Conservation (phyloP, 2,113 vertebrate genomes). For the Murina feae region DNA sequence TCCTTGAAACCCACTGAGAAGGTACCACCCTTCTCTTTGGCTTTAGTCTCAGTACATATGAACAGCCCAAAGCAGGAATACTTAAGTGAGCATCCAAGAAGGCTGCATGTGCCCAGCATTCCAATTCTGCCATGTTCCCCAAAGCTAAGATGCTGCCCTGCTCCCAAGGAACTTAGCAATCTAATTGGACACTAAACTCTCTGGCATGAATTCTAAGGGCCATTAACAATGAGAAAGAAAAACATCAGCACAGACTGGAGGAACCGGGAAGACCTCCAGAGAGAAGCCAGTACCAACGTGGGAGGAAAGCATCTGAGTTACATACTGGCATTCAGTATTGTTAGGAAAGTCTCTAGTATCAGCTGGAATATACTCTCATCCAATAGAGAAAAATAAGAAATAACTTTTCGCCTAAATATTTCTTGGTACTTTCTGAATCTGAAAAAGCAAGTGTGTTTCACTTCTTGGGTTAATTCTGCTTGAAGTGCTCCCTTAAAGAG, state of each 20-base stretch:
- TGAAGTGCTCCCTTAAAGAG: not conserved
- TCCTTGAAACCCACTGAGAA: not conserved
- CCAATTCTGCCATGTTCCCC: not conserved
- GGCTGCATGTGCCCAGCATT: not conserved
- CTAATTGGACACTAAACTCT: not conserved
- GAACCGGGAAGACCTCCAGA: not conserved
- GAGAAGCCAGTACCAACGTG: not conserved
- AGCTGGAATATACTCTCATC: not conserved
- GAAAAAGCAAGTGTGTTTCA: not conserved
- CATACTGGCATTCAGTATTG: not conserved
- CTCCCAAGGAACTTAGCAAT: not conserved
- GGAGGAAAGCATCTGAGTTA: not conserved
- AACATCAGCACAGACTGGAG: not conserved
- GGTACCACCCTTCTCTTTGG: not conserved
- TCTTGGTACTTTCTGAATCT: not conserved
- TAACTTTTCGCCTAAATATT: constrained; percentile 36
- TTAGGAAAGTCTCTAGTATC: not conserved
- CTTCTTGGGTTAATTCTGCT: not conserved
- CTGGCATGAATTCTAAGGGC: not conserved
- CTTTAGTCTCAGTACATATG: not conserved
- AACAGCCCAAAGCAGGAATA: not conserved
- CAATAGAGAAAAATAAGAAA: constrained; percentile 9
- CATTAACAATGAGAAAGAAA: not conserved
- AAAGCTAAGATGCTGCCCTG: not conserved
- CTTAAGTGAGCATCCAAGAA: not conserved